Evolutionary conservation across 2,888 invertebrate species (phyloP), one percentile per base, ranked within the genome.

Genomic region (Eugnorisma glareosa): DNA sequence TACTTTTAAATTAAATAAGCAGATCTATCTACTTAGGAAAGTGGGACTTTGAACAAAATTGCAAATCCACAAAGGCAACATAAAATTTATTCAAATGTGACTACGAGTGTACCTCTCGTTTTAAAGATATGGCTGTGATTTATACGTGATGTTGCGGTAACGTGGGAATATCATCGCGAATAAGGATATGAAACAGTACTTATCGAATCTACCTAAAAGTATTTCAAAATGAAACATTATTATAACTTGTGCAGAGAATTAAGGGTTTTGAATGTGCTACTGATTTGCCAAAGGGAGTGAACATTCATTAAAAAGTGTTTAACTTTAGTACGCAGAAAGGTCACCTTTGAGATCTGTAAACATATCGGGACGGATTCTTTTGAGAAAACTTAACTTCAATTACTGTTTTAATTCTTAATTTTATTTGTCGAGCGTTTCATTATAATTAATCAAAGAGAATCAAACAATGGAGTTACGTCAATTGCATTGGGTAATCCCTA

Each of bases 31-130:
- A 75, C 75, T 86, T 73, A 70, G 57, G 48, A 82, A 79, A 87
- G 69, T 85, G 61, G 70, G 75, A 84, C 78, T 78, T 74, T 70
- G 71, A 74, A 86, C 75, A 72, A 84, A 86, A 82, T 81, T 69
- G 71, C 78, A 67, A 69, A 88, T 76, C 74, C 71, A 88, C 86
- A 86, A 87, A 88, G 82, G 86, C 68, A 79, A 84, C 66, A 73
- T 73, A 77, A 85, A 83, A 86, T 86, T 37, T 87, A 86, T 86
- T 86, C 86, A 86, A 85, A 86, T 83, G 88, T 83, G 79, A 85
- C 35, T 54, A 67, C 67, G 54, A 67, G 59, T 74, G 66, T 70
- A 83, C 68, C 77, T 77, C 81, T 84, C 81, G 71, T 81, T 88
- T 80, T 84, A 88, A 86, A 87, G 79, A 87, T 76, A 81, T 78